Base-by-base conservation (phyloP, 2,888 invertebrate genomes). In the Erpobdella octoculata region DNA sequence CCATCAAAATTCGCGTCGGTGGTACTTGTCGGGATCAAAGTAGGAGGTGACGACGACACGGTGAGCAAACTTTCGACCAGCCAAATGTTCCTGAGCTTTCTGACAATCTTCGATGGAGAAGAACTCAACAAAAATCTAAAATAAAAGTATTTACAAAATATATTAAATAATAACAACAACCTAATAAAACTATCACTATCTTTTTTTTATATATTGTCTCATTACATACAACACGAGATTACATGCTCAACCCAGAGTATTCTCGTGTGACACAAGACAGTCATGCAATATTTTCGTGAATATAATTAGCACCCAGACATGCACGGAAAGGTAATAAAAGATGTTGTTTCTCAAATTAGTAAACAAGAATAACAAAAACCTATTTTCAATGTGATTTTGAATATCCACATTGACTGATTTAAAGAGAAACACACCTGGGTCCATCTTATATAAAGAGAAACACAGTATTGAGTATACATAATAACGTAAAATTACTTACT, bases 11-110 rank as follows among this genome's bases (percentile, higher is more conserved):
- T 96, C 95, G 84, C 96, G 87, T 81, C 95, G 89, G 84, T 97
- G 96, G 84, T 98, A 98, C 84, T 92, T 92, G 84, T 98, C 97
- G 2, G 94, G 94, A 83, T 97, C 96, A 84, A 92, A 96, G 86
- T 95, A 98, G 0, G 96, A 96, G 1, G 97, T 98, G 73, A 98
- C 96, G 53, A 98, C 98, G 69, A 97, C 94, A 62, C 96, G 88
- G 85, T 94, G 94, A 82, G 94, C 94, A 86, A 98, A 98, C 84
- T 97, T 96, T 70, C 97, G 88, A 31, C 98, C 98, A 28, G 97
- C 94, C 38, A 98, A 86, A 0, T 94, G 93, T 81, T 96, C 95
- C 83, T 97, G 97, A 21, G 96, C 97, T 82, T 95, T 94, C 84
- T 97, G 96, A 82, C 96, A 96, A 82, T 98, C 97, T 64, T 91